phyloP scores from a whole-genome alignment of 1,140 invertebrate genomes.

The Caerostris extrusa region DNA sequence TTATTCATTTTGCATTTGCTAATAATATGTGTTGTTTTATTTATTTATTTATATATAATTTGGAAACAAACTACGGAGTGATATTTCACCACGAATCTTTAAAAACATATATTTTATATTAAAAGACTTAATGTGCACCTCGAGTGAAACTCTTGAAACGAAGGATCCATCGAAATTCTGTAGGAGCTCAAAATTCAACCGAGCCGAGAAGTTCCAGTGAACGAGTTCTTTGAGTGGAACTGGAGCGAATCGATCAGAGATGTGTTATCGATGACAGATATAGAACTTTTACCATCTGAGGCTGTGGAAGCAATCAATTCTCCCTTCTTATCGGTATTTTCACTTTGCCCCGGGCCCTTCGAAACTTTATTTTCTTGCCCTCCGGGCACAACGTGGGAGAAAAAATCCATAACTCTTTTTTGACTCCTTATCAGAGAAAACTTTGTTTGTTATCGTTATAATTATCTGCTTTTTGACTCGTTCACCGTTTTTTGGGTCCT shows the following conservation, averaged over 20 bases:
- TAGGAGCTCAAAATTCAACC: neutral
- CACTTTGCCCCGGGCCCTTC: neutral
- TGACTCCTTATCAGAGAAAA: neutral
- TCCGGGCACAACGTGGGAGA: neutral
- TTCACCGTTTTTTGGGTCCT: too few species aligned
- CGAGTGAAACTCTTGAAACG: too few species aligned
- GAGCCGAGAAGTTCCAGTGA: neutral
- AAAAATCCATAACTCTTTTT: constrained; percentile 10
- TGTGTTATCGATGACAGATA: constrained; percentile 8
- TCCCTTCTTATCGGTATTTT: neutral
- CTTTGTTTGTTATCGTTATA: neutral
- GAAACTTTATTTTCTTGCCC: neutral
- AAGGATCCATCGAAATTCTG: neutral
- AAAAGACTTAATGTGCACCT: too few species aligned
- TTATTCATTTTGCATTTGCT: too few species aligned
- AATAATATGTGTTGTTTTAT: too few species aligned
- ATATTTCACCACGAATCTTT: too few species aligned
- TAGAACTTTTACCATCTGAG: constrained; percentile 12
- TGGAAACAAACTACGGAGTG: too few species aligned
- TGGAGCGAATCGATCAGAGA: neutral
- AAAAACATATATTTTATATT: too few species aligned
- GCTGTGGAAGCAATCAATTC: neutral
- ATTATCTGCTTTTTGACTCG: neutral
- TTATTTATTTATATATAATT: too few species aligned
- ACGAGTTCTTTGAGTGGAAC: neutral